These are phyloP conservation scores for Exocentrus adspersus DNA, from an alignment of 2,888 invertebrate species.

Conservation along the genomic window DNA sequence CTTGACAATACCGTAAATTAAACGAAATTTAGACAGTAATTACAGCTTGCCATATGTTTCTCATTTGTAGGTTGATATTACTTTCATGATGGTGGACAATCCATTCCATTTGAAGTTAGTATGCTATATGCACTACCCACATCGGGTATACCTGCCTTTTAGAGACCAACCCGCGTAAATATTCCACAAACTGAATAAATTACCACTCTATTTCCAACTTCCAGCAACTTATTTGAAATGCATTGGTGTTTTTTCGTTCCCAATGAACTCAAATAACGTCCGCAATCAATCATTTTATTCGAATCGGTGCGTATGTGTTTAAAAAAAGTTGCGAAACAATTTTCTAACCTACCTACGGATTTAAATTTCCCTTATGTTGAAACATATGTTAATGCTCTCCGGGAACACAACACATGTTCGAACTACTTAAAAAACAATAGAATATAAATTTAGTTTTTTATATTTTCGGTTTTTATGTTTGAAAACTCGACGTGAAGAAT, in stretches of 20 bases:
- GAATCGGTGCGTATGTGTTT: background rate
- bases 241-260: background rate
- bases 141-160: background rate
- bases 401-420: conserved; percentile 52
- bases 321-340: conserved; percentile 32
- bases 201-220: background rate
- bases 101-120: background rate
- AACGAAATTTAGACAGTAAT: background rate
- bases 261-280: background rate
- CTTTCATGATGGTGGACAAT: background rate
- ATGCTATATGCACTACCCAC: background rate
- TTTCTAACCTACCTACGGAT: conserved; percentile 40
- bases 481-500: conserved; percentile 8
- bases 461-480: conserved; percentile 13
- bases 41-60: background rate
- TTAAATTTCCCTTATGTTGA: conserved; percentile 47
- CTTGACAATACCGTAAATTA: background rate
- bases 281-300: conserved; percentile 7
- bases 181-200: background rate
- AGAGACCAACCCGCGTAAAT: background rate
- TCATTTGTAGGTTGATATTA: background rate
- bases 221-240: background rate
- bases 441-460: conserved; percentile 46
- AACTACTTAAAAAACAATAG: conserved; percentile 51
- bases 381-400: conserved; percentile 52